phyloP scores from a whole-genome alignment of 2,113 vertebrate species.

The Lipotes vexillifer region DNA sequence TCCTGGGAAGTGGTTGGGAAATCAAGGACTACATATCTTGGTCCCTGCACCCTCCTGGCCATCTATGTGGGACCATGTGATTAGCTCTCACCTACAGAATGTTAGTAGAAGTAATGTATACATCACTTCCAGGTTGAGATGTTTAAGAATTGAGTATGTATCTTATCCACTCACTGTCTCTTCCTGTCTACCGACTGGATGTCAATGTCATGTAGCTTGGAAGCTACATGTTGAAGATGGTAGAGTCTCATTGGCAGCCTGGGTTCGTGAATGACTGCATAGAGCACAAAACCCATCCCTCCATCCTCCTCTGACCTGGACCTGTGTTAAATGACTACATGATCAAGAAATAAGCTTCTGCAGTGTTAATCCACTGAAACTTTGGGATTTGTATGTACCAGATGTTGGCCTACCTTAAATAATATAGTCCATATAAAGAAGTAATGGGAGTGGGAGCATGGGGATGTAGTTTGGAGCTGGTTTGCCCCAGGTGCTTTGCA shows the following conservation, averaged over 20 bases:
- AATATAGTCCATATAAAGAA: not conserved
- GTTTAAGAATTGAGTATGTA: not conserved
- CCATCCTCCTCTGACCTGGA: not conserved
- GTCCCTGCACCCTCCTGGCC: not conserved
- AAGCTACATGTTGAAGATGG: not conserved
- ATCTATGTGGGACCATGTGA: not conserved
- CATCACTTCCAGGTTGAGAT: not conserved
- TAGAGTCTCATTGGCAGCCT: not conserved
- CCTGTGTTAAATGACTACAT: not conserved
- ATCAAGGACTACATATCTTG: not conserved
- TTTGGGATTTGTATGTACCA: not conserved
- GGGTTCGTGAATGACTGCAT: not conserved
- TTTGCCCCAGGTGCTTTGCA: not conserved
- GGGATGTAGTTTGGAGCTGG: not conserved
- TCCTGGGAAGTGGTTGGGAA: not conserved
- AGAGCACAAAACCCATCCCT: not conserved
- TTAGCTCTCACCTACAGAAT: not conserved
- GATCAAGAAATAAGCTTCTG: not conserved
- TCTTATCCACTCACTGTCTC: not conserved
- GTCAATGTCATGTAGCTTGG: not conserved
- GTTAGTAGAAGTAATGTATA: not conserved
- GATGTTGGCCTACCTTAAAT: not conserved
- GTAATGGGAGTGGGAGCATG: not conserved
- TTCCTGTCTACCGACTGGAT: not conserved
- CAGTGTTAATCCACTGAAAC: not conserved